Base-by-base conservation (phyloP, 37 sponge, comb jelly and placozoan species). In the Cliona cf. orientalis region DNA sequence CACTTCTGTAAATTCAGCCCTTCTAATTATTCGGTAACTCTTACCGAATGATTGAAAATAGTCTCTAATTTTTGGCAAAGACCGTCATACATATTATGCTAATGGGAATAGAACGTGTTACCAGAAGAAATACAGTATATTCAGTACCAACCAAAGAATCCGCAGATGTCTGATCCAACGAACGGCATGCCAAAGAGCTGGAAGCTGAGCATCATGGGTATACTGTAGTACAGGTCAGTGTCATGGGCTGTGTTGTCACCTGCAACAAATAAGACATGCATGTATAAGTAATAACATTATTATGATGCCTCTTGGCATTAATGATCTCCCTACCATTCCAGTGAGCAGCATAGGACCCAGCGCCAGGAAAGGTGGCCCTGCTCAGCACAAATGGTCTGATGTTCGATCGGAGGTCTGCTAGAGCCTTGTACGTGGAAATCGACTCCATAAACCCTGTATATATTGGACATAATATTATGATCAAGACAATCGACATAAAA, bases 161-260 rank as follows among this genome's bases (percentile, higher is more conserved):
- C 95, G 55, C 90, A 90, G 0, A 94, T 86, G 42, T 94, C 95
- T 37, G 95, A 85, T 28, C 95, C 95, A 35, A 94, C 81, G 5
- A 90, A 40, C 9, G 94, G 94, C 6, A 93, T 86, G 0, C 94
- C 90, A 78, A 86, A 93, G 71, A 93, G 44, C 44, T 94, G 95
- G 46, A 94, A 94, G 80, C 78, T 87, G 28, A 94, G 76, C 84
- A 94, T 86, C 2, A 72, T 88, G 22, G 78, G 66, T 32, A 95
- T 80, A 46, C 92, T 91, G 66, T 79, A 44, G 58, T 84, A 66
- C 33, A 95, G 35, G 25, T 32, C 95, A 91, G 3, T 86, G 84
- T 23, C 91, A 89, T 46, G 95, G 91, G 72, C 19, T 14, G 44
- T 70, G 44, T 40, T 49, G 55, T 49, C 55, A 49, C 55, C 55